Percentiles rank a stretch among this genome's conserved stretches.
These are phyloP conservation scores for Acanthococcus lagerstroemiae DNA, from an alignment of 2,888 invertebrate species.

Conservation along the genomic window DNA sequence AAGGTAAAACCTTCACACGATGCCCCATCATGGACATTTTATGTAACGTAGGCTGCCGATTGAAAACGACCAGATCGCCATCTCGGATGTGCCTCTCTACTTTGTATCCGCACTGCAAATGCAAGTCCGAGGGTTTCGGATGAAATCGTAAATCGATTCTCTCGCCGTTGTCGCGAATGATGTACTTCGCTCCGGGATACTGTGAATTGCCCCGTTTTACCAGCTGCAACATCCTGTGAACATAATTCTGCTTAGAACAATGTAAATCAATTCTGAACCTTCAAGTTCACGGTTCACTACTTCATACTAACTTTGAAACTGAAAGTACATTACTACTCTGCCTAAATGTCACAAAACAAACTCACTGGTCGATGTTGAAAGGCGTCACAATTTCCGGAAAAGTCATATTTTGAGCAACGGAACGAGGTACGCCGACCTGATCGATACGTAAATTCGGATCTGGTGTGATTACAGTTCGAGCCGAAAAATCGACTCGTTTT, in stretches of 20 bases:
- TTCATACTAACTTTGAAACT: background rate
- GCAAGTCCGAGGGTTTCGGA: constrained; percentile 92
- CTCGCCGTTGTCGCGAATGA: constrained; percentile 96
- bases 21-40: constrained; percentile 99
- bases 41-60: constrained; percentile 98
- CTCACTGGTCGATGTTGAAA: constrained; percentile 89
- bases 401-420: constrained; percentile 97
- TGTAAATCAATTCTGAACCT: background rate
- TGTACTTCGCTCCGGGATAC: constrained; percentile 99
- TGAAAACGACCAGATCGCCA: constrained; percentile 97
- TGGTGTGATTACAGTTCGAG: constrained; percentile 95
- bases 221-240: constrained; percentile 68
- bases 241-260: constrained; percentile 30
- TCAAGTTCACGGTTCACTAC: background rate
- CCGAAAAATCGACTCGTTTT: constrained; percentile 98
- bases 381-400: constrained; percentile 99
- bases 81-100: constrained; percentile 90
- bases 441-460: constrained; percentile 91
- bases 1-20: constrained; percentile 89
- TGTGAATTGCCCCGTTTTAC: constrained; percentile 94
- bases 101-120: constrained; percentile 89
- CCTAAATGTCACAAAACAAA: too few species aligned
- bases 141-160: constrained; percentile 96
- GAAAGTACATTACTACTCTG: too few species aligned
- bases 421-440: constrained; percentile 90